Evolutionary conservation across 2,113 vertebrate genomes (phyloP).

Genomic region (Forbesichthys agassizii): DNA sequence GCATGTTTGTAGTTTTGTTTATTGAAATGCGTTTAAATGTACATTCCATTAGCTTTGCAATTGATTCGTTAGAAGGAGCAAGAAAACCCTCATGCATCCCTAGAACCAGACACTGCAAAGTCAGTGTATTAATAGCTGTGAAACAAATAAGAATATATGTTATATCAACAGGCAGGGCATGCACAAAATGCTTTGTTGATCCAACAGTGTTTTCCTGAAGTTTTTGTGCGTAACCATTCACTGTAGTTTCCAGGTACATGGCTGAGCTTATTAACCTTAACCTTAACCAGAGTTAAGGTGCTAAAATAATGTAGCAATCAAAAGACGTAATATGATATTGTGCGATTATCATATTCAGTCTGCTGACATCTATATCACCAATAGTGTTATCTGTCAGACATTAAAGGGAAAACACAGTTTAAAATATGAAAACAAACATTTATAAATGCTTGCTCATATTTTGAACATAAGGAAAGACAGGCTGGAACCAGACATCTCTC

Average conservation of each 20-base stretch:
- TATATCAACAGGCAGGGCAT: conserved; percentile 61
- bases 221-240: background rate
- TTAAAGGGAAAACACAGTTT: conserved; percentile 69
- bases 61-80: conserved; percentile 5
- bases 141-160: conserved; percentile 24
- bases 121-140: conserved; percentile 51
- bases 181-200: conserved; percentile 54
- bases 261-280: background rate
- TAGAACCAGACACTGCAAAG: conserved; percentile 28
- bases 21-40: conserved; percentile 26
- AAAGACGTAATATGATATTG: background rate
- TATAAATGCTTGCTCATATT: conserved; percentile 64
- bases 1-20: conserved; percentile 13
- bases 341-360: background rate
- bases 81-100: conserved; percentile 45
- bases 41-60: conserved; percentile 8
- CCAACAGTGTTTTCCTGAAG: conserved; percentile 61
- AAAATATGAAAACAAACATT: conserved; percentile 71
- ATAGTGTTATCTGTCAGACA: conserved; percentile 9
- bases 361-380: background rate
- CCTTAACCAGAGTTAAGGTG: background rate
- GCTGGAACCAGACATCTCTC: conserved; percentile 20
- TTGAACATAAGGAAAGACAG: conserved; percentile 42
- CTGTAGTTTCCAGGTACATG: background rate
- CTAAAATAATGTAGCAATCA: background rate